A percentile compares a stretch with the other conserved stretches of the same genome.
Evolutionary conservation across 2,113 vertebrate species (phyloP).

Genomic region (Alaudala cheleensis): DNA sequence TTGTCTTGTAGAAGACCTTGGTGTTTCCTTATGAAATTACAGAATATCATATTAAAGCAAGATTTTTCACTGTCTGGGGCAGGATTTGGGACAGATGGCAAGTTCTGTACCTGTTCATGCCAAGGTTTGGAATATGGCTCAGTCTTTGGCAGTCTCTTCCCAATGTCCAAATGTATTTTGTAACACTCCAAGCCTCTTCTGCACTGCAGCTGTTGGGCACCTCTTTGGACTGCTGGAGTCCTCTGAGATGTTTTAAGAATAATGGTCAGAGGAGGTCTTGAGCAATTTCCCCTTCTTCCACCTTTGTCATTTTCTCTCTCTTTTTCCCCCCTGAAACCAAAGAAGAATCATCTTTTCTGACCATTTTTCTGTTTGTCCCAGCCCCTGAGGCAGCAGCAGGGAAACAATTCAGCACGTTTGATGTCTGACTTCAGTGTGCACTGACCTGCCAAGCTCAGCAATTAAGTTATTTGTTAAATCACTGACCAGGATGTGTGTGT

Average conservation of each 20-base stretch:
- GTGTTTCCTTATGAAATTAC: neutral
- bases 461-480: neutral
- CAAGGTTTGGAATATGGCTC: neutral
- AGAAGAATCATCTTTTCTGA: neutral
- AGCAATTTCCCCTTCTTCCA: neutral
- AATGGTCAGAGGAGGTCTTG: neutral
- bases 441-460: neutral
- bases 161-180: neutral
- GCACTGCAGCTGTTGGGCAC: neutral
- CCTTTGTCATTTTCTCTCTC: neutral
- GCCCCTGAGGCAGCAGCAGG: neutral
- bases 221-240: neutral
- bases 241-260: neutral
- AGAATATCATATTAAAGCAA: neutral
- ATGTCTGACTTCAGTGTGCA: neutral
- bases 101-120: neutral
- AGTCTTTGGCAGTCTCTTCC: neutral
- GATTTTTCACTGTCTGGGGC: neutral
- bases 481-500: neutral
- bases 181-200: neutral
- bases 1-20: neutral
- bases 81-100: neutral
- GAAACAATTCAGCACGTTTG: fast-evolving
- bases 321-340: neutral
- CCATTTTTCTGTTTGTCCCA: neutral